Percentiles rank a stretch among this genome's conserved stretches.
Evolutionary conservation across 37 sponge, comb jelly and placozoan species (phyloP).

Genomic region (Dysidea cf. avara): DNA sequence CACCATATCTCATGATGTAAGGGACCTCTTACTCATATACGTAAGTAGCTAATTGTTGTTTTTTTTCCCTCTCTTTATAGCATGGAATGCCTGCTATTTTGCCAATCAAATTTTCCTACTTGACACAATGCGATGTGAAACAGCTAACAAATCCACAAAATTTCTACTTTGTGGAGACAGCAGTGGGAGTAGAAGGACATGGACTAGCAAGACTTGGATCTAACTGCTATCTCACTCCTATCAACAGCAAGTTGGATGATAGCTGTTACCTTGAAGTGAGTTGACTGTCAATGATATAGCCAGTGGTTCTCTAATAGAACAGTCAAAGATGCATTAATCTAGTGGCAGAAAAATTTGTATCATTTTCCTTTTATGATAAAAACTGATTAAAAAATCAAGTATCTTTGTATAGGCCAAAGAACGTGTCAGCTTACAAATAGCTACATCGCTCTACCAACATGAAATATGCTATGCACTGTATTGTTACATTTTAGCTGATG

Average conservation of each 20-base stretch:
- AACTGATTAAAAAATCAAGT: too few relatives aligned
- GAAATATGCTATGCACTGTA: background rate
- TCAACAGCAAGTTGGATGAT: slow-evolving; percentile 75
- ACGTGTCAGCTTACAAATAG: too few relatives aligned
- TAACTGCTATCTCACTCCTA: slow-evolving; percentile 74
- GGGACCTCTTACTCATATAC: too few relatives aligned
- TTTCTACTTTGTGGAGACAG: slow-evolving; percentile 85
- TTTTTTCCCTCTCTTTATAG: slow-evolving; percentile 22
- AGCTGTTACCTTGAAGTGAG: slow-evolving; percentile 72
- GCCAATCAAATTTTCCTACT: slow-evolving; percentile 68
- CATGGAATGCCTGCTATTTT: slow-evolving; percentile 52
- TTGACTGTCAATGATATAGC: background rate
- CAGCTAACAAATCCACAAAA: slow-evolving; percentile 65
- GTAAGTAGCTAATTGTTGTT: too few relatives aligned
- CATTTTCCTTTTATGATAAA: background rate
- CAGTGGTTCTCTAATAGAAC: too few relatives aligned
- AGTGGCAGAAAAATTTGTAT: background rate
- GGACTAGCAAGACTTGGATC: slow-evolving; percentile 77
- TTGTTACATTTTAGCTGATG: slow-evolving; percentile 46
- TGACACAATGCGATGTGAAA: slow-evolving; percentile 34
- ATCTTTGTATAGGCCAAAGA: too few relatives aligned
- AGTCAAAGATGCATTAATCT: background rate
- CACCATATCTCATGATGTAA: slow-evolving; percentile 71
- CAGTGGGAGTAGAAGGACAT: slow-evolving; percentile 76
- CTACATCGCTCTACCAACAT: background rate